Base-by-base conservation (phyloP, 2,797 vertebrate genomes). In the Gobio occitaniae region DNA sequence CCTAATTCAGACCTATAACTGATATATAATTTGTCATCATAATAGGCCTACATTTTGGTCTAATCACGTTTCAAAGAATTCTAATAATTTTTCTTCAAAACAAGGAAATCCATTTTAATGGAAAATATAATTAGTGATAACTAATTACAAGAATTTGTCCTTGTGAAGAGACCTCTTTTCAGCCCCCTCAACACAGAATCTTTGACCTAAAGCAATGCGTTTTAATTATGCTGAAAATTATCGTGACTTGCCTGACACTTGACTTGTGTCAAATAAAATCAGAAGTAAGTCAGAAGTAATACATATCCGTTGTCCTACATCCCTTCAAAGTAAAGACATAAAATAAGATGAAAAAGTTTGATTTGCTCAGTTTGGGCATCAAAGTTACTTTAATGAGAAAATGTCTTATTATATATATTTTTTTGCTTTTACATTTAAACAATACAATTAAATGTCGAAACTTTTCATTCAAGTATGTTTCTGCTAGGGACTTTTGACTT, bases 101-200 rank as follows among this genome's bases (percentile, higher is more conserved):
- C 29, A 52, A 80, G 52, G 19, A 52, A 68, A 50, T 68, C 29
- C 29, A 11, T 9, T 80, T n/a, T 1, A 80, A 68, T 38, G 44
- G 11, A 68, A 80, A 65, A 36, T 80, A 29, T 54, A 80, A 68
- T 52, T 38, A 68, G 11, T 4, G 19, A 63, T 47, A 25, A 68
- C 44, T 38, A 52, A 68, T 80, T 52, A 38, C 29, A 36, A 54
- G 38, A 16, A 80, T 80, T 68, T 54, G 17, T 50, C 78, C 41
- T 50, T 79, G 41, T 65, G 10, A 50, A 50, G n/a, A 65, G 15
- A 32, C 25, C 25, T 63, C 56, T 63, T 36, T 38, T 69, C 36
- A 59, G 32, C 25, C 44, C 44, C 8, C 61, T 48, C 44, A 47
- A 32, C 77, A 66, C 10, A 66, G 61, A 79, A 21, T 66, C 17